phyloP scores from a whole-genome alignment of 2,113 vertebrate species.

The Acrocephalus arundinaceus region DNA sequence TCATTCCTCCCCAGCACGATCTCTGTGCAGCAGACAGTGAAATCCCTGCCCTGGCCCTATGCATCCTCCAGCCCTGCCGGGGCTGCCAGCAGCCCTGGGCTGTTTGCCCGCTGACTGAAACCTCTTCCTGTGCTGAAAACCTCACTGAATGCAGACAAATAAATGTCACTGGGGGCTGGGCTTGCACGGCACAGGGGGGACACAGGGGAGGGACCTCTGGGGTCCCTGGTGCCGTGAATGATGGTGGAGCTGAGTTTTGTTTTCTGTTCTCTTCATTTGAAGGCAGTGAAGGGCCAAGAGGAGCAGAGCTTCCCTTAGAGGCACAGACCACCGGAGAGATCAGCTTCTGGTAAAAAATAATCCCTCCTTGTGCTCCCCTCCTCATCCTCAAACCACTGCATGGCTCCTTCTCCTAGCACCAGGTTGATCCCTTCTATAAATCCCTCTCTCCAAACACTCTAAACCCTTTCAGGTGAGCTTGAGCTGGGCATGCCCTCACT shows the following conservation, averaged over 20 bases:
- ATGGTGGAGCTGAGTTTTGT: fast-evolving
- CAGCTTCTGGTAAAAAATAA: neutral
- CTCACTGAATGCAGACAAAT: neutral
- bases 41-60: neutral
- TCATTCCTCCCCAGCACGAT: neutral
- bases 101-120: neutral
- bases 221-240: neutral
- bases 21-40: neutral
- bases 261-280: neutral
- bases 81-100: neutral
- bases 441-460: neutral
- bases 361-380: neutral
- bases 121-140: slow-evolving; percentile 24
- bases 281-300: neutral
- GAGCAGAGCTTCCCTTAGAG: slow-evolving; percentile 5
- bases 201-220: neutral
- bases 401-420: fast-evolving
- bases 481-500: neutral
- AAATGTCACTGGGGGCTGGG: neutral
- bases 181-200: neutral
- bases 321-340: neutral
- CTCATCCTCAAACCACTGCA: fast-evolving
- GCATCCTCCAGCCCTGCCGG: neutral
- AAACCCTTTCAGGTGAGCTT: neutral
- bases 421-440: neutral